phyloP scores from a whole-genome alignment of 2,888 invertebrate species.

The Bibio marci region DNA sequence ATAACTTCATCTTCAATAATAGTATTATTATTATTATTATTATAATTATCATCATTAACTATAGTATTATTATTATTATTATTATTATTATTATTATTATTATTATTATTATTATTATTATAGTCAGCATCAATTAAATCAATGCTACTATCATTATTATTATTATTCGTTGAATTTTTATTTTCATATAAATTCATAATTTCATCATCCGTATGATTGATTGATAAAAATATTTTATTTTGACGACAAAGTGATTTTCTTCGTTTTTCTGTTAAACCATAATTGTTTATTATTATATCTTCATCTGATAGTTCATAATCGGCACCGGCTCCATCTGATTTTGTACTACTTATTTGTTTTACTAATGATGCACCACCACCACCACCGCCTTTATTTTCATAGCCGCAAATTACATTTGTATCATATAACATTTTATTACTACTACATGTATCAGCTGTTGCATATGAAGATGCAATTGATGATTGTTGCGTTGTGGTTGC shows the following conservation, averaged over 20 bases:
- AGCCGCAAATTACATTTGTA: not conserved
- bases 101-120: too few species aligned
- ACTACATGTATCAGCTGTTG: too few species aligned
- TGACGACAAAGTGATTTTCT: conserved; percentile 26
- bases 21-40: too few species aligned
- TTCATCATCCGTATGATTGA: not conserved
- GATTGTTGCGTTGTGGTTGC: too few species aligned
- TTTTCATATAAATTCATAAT: conserved; percentile 2
- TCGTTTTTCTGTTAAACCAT: conserved; percentile 18
- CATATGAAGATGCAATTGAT: too few species aligned
- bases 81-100: too few species aligned
- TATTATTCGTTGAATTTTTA: too few species aligned
- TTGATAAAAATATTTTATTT: conserved; percentile 25
- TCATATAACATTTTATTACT: too few species aligned
- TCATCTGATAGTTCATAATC: not conserved
- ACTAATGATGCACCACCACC: conserved; percentile 6
- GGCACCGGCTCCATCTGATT: conserved; percentile 16
- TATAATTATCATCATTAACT: too few species aligned
- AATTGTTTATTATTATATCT: not conserved
- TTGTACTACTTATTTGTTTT: conserved; percentile 15
- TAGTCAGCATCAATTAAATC: not conserved
- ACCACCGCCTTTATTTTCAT: not conserved
- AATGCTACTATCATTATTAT: not conserved
- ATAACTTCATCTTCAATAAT: not conserved
- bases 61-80: too few species aligned